Evolutionary conservation across 2,797 vertebrate genomes (phyloP).

Genomic region (Hoplostethus atlanticus): DNA sequence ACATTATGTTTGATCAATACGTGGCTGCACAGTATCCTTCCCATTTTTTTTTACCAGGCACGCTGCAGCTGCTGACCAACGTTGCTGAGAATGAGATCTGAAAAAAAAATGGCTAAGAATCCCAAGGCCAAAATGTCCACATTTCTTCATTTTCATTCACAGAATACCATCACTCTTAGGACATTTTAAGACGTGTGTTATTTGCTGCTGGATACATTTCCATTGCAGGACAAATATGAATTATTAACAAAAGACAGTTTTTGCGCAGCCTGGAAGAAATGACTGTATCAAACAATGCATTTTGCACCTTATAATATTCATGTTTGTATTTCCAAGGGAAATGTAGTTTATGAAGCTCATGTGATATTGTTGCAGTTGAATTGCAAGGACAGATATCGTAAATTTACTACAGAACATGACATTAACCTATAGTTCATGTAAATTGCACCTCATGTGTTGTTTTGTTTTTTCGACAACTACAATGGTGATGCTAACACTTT

Average conservation of each 20-base stretch:
- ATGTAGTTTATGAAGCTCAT: conserved; percentile 88
- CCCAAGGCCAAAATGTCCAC: conserved; percentile 25
- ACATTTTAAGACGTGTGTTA: conserved; percentile 50
- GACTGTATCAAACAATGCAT: conserved; percentile 82
- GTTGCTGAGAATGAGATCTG: conserved; percentile 65
- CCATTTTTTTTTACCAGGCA: conserved; percentile 30
- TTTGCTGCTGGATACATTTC: conserved; percentile 79
- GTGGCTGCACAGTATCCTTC: too few relatives aligned
- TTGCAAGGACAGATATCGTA: conserved; percentile 88
- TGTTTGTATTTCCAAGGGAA: conserved; percentile 91
- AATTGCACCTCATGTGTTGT: conserved; percentile 62
- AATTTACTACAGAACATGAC: conserved; percentile 81
- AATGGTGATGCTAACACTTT: conserved; percentile 68
- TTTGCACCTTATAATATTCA: conserved; percentile 87
- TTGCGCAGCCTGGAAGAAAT: conserved; percentile 61
- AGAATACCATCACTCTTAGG: conserved; percentile 29
- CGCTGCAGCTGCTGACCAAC: conserved; percentile 61
- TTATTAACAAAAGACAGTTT: conserved; percentile 70
- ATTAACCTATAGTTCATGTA: conserved; percentile 62
- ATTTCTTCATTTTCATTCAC: conserved; percentile 38
- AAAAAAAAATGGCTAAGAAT: conserved; percentile 39
- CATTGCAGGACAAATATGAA: conserved; percentile 81
- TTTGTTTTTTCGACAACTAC: conserved; percentile 54
- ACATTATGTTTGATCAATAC: not conserved
- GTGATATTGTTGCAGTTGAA: conserved; percentile 90